Evolutionary conservation across 2,113 vertebrate genomes (phyloP), one percentile per base, ranked within the genome.

Genomic region (Riparia riparia): DNA sequence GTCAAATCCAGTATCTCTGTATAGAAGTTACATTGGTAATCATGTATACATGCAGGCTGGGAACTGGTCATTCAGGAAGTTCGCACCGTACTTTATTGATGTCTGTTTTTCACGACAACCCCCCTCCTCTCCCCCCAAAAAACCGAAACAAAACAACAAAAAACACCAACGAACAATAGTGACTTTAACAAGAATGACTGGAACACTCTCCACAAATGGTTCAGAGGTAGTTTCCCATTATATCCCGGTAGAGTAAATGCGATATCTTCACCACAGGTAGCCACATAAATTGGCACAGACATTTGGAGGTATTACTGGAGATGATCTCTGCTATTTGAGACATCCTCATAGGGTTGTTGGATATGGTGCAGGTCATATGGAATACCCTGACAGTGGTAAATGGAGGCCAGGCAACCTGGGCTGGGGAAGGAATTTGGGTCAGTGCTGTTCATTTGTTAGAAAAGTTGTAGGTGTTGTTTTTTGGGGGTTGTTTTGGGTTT

Each of bases 61-160:
- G 44, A 79, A 61, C 41, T 72, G 15, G 19, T 84, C 22, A 5
- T 42, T 82, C 20, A 41, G 57, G 37, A 94, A 82, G 31, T 31
- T 73, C 53, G 53, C 31, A 14, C 9, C 42, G 17, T 47, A 54
- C 20, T 86, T 86, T 63, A 65, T 18, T 70, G 13, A 15, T 28
- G 7, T 82, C 3, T 41, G 15, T 19, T 54, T 69, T 42, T 28
- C 14, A 49, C 14, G 16, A 13, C 12, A n/a, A 14, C 37, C 37
- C 37, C 37, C 37, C 37, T 37, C 37, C 10, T 4, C 34, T 1
- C 14, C 1, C 1, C 13, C 5, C 1, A 4, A 57, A 58, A 58
- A 58, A 20, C 37, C 37, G 10, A 20, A 53, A 26, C 19, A 12
- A 20, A 54, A 54, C 10, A 37, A 37, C 29, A 56, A 6, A 20